Evolutionary conservation across 2,113 vertebrate species (phyloP), one percentile per base, ranked within the genome.

Genomic region (Coreoperca whiteheadi): DNA sequence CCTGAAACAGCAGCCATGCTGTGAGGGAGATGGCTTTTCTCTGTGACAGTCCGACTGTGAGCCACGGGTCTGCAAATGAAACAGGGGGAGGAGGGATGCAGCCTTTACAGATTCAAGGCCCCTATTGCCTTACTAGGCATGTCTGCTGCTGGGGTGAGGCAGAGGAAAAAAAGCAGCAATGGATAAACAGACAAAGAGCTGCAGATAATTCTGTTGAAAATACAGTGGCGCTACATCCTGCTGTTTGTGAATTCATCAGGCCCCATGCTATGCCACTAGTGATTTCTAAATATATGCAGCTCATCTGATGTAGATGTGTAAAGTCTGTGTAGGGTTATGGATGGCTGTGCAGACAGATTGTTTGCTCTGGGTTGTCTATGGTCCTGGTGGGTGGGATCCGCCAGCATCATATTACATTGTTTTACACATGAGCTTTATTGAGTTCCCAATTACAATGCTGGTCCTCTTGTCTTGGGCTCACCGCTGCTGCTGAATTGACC

Each of bases 1-100:
- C 84, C 91, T 88, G 89, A 89, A 92, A 89, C 88, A 85, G 93
- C 90, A 71, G 85, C 91, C 95, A 87, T 82, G 94, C 95, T 96
- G 95, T 71, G 94, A 94, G 83, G 84, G 91, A 95, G 95, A 95
- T 96, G 89, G 94, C 93, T 96, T 95, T 94, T 94, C 95, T 94
- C 90, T 82, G 92, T 83, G 89, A 94, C 92, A 87, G 89, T 90
- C 91, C 64, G 74, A 93, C 88, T 90, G 91, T 87, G 91, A 94
- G 89, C 91, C 86, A 73, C 68, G 64, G 89, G 89, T 92, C 90
- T 93, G 90, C 85, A 93, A 94, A 95, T 93, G 86, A 94, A 92
- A 88, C 82, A 39, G 82, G 63, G 84, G 85, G 82, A 70, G 83
- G 82, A 71, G 87, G 83, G 87, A 82, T 56, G 76, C 73, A 76